Evolutionary conservation across 2,113 vertebrate species (phyloP).

Genomic region (Kryptolebias marmoratus): DNA sequence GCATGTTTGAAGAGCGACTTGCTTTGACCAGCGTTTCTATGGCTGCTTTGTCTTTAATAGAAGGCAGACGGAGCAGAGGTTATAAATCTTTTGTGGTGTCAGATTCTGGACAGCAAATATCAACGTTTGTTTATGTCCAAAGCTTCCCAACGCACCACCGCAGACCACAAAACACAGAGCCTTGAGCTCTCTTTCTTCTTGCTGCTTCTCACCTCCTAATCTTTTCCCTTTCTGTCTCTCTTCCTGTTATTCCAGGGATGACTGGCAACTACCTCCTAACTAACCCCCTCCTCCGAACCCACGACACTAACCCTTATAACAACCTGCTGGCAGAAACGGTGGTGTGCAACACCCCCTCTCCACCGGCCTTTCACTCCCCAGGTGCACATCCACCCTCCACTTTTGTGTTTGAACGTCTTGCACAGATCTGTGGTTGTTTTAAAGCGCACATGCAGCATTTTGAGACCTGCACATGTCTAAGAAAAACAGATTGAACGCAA

Average conservation of each 20-base stretch:
- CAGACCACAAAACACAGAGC: constrained; percentile 29
- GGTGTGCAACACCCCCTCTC: constrained; percentile 98
- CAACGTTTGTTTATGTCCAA: constrained; percentile 55
- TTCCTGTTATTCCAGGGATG: constrained; percentile 95
- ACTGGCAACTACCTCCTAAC: constrained; percentile 99
- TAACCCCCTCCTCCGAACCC: constrained; percentile 99
- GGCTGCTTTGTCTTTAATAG: constrained; percentile 34
- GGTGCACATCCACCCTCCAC: constrained; percentile 88
- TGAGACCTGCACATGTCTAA: neutral
- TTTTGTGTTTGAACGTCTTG: constrained; percentile 34
- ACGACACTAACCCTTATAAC: constrained; percentile 99
- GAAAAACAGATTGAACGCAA: neutral
- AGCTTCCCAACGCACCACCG: constrained; percentile 27
- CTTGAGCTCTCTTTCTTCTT: constrained; percentile 15
- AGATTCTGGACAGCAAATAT: constrained; percentile 38
- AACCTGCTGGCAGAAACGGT: constrained; percentile 99
- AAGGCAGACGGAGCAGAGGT: constrained; percentile 31
- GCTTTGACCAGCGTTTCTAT: constrained; percentile 42
- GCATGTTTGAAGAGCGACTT: constrained; percentile 60
- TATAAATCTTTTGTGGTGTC: constrained; percentile 50
- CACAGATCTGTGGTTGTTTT: constrained; percentile 39
- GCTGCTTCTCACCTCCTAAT: constrained; percentile 43
- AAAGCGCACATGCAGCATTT: constrained; percentile 11
- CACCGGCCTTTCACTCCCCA: constrained; percentile 99
- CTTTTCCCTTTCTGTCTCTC: constrained; percentile 83